Conservation (phyloP, 2,888 invertebrate genomes). For the Atherix ibis region DNA sequence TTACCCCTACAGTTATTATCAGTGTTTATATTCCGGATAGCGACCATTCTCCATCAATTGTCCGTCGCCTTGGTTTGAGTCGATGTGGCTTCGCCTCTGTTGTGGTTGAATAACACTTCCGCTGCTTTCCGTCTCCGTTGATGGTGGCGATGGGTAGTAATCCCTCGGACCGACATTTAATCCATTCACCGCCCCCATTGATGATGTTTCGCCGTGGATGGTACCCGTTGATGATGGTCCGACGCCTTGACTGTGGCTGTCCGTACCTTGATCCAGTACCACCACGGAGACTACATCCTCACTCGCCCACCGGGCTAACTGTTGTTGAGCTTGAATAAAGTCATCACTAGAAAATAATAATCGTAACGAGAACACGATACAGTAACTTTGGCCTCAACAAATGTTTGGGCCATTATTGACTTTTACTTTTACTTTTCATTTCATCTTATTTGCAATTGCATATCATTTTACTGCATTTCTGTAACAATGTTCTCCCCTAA, state of each 20-base stretch:
- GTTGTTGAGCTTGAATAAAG: conserved; percentile 95
- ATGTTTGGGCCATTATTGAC: conserved; percentile 1
- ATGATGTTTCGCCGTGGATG: conserved; percentile 32
- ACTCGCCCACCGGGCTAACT: conserved; percentile 90
- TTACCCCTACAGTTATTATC: conserved; percentile 33
- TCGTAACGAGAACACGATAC: conserved; percentile 55
- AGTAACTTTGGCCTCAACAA: conserved; percentile 7
- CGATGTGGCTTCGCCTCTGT: conserved; percentile 22
- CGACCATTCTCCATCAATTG: conserved; percentile 44
- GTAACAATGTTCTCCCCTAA: too few relatives aligned
- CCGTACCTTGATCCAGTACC: conserved; percentile 34
- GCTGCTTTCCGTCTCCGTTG: conserved; percentile 39
- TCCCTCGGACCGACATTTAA: conserved; percentile 36
- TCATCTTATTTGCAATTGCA: neutral
- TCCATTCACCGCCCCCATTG: conserved; percentile 27
- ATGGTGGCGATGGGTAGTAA: conserved; percentile 34
- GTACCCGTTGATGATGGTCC: conserved; percentile 40
- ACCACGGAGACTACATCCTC: conserved; percentile 57
- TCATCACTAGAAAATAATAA: conserved; percentile 91
- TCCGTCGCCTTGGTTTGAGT: conserved; percentile 30
- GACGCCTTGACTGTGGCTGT: conserved; percentile 34
- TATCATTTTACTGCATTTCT: too few relatives aligned
- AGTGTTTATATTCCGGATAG: conserved; percentile 65
- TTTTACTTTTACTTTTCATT: neutral
- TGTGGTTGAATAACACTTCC: conserved; percentile 35